Evolutionary conservation across 2,797 vertebrate species (phyloP), one percentile per base, ranked within the genome.

Genomic region (Anguilla pacifica): DNA sequence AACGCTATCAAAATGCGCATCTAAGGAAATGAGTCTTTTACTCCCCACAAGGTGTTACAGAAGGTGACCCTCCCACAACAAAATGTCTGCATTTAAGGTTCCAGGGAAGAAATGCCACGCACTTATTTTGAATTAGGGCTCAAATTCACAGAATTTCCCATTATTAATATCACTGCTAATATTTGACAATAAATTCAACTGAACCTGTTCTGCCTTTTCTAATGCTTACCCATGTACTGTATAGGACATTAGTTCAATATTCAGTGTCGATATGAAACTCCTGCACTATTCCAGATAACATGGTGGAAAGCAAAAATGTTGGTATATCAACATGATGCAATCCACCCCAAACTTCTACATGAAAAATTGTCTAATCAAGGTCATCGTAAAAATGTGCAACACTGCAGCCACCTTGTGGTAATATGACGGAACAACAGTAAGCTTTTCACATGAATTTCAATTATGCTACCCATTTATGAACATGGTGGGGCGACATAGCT

Each of bases 351-450:
- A 43, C 11, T 39, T 10, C 6, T 43, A 46, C 19, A 9, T 10
- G 19, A 81, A 39, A 39, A 22, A 22, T 39, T n/a, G 19, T 15
- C 17, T n/a, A 9, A n/a, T 81, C 25, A 51, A 25, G 6, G 1
- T 49, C 43, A 25, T 1, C 17, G 43, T 49, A 81, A 22, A 81
- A 46, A 49, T 2, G 25, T 49, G 43, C 3, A 81, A 74, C 64
- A 67, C 39, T 86, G 49, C 85, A 67, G 88, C 91, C 90, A 89
- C 88, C 92, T 88, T 31, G 88, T 90, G 92, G 86, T 74, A 74
- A 17, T 0, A 19, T 22, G 84, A 85, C 3, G 17, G 35, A 81
- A 49, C 7, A 17, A n/a, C 61, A n/a, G 5, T 1, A 13, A 67
- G 22, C 25, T 1, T 17, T 13, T n/a, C n/a, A 57, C 55, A 57